Evolutionary conservation across 1,140 invertebrate species (phyloP).

Genomic region (Glossosoma conforme): DNA sequence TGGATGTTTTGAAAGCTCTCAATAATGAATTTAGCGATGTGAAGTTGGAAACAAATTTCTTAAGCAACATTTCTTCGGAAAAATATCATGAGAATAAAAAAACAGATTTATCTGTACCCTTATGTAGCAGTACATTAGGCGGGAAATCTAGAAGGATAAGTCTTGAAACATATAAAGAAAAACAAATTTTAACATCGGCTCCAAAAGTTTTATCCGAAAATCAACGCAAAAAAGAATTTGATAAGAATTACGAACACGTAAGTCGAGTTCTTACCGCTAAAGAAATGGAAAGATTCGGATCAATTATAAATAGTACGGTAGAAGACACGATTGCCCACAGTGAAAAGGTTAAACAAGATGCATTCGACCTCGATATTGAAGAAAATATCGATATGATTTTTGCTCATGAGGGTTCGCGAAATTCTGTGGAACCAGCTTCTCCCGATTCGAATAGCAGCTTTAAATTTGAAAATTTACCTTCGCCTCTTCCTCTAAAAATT

Average conservation of each 20-base stretch:
- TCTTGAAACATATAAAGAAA: slow-evolving; percentile 47
- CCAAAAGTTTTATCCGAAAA: slow-evolving; percentile 19
- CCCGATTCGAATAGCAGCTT: slow-evolving; percentile 34
- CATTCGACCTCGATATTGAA: no score
- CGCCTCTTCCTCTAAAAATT: neutral
- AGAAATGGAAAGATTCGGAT: slow-evolving; percentile 57
- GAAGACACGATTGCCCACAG: slow-evolving; percentile 35
- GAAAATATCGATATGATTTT: no score
- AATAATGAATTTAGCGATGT: slow-evolving; percentile 34
- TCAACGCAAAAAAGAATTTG: neutral
- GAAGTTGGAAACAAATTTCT: neutral
- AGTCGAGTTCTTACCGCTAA: slow-evolving; percentile 46
- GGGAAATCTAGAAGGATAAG: slow-evolving; percentile 46
- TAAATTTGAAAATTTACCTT: neutral
- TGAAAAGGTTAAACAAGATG: no score
- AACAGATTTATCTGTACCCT: neutral
- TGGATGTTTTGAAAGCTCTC: slow-evolving; percentile 47
- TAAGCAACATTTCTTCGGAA: slow-evolving; percentile 6
- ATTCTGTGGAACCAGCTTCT: slow-evolving; percentile 41
- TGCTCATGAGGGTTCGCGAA: slow-evolving; percentile 20
- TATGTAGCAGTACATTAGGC: slow-evolving; percentile 7
- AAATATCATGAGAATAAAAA: no score
- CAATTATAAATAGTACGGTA: slow-evolving; percentile 39
- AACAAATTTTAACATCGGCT: slow-evolving; percentile 5
- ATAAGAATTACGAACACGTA: slow-evolving; percentile 36